Conservation (phyloP, 2,113 vertebrate species). For the Centrocercus urophasianus region DNA sequence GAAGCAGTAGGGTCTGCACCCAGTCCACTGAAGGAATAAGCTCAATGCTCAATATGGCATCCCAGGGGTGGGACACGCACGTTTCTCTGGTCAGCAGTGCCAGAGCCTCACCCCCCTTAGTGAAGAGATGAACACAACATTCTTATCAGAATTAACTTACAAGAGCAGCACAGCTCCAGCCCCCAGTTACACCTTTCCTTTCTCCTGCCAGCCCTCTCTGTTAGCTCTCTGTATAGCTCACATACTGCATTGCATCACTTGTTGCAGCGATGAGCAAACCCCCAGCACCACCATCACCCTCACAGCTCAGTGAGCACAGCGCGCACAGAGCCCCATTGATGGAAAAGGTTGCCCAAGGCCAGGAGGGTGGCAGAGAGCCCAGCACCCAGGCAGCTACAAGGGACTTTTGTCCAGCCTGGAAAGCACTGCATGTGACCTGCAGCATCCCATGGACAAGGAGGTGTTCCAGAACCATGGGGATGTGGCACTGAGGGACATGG, state of each 20-base stretch:
- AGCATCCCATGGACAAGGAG: background rate
- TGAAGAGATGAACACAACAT: background rate
- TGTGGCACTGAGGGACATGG: too few species aligned
- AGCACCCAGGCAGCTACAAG: background rate
- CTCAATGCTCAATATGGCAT: background rate
- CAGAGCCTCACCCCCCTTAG: too few species aligned
- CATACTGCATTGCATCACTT: fast-evolving
- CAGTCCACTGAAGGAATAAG: background rate
- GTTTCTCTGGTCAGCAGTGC: too few species aligned
- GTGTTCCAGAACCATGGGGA: background rate
- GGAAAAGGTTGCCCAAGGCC: background rate
- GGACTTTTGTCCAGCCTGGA: background rate
- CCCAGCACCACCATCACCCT: background rate
- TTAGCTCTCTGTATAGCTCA: background rate
- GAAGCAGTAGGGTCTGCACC: background rate
- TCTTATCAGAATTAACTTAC: background rate
- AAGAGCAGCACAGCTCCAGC: background rate
- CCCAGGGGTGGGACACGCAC: too few species aligned
- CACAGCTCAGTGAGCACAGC: fast-evolving
- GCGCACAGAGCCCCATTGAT: background rate
- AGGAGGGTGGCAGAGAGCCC: background rate
- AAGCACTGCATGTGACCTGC: background rate
- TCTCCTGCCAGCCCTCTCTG: background rate
- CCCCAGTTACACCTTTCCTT: background rate
- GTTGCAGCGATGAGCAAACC: background rate